Evolutionary conservation across 2,888 invertebrate species (phyloP).

Genomic region (Torymus tubicola): DNA sequence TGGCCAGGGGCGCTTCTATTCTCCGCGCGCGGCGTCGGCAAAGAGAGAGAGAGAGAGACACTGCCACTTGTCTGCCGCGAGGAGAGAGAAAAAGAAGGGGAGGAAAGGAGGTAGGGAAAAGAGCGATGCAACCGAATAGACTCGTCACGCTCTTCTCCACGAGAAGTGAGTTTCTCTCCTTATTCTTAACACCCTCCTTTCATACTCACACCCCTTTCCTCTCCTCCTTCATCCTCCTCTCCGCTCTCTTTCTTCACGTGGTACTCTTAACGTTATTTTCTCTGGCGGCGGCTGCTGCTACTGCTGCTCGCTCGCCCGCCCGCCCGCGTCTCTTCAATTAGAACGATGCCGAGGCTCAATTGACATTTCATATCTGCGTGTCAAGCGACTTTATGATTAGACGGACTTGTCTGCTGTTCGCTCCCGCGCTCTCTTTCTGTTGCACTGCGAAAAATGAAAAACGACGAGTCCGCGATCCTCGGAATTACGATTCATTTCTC

Average conservation of each 20-base stretch:
- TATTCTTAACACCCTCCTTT: conserved; percentile 9
- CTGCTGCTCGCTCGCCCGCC: background rate
- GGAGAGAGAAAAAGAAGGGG: conserved; percentile 5
- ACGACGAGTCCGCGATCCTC: background rate
- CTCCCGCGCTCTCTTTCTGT: background rate
- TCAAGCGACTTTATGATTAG: conserved; percentile 33
- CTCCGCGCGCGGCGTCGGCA: conserved; percentile 17
- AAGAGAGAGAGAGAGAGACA: background rate
- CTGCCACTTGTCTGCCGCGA: background rate
- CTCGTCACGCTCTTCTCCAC: conserved; percentile 25
- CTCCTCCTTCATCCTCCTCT: background rate
- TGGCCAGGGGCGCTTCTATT: conserved; percentile 51
- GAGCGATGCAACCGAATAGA: conserved; percentile 42
- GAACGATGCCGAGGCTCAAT: conserved; percentile 12
- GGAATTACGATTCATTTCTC: background rate
- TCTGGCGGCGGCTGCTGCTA: background rate
- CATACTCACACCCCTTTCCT: background rate
- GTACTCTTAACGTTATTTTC: conserved; percentile 16
- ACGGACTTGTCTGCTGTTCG: background rate
- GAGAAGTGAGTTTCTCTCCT: background rate
- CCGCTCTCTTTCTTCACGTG: background rate
- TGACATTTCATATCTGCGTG: conserved; percentile 34
- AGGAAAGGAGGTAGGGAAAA: background rate
- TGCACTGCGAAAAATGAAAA: conserved; percentile 5
- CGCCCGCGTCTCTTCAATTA: conserved; percentile 36